Conservation (phyloP, 2,888 invertebrate species). For the Horisme vitalbata region DNA sequence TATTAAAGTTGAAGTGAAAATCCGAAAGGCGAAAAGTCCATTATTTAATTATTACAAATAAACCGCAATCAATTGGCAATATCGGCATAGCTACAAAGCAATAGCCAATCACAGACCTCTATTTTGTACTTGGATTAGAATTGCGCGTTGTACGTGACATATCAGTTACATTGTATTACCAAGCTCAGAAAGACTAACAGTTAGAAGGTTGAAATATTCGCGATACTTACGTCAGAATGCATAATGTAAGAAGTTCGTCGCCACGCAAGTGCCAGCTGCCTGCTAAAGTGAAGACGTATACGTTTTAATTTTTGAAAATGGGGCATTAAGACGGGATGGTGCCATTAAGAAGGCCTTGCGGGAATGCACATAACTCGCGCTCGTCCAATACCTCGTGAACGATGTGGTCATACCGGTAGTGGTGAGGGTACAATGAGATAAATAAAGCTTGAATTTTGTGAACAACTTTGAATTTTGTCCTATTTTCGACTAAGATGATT, state of each 20-base stretch:
- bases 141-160: constrained; percentile 7
- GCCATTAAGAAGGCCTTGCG: constrained; percentile 26
- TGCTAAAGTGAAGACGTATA: constrained; percentile 3
- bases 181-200: no score
- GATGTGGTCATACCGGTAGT: constrained; percentile 16
- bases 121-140: constrained; percentile 11
- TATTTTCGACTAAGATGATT: no score
- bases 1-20: no score
- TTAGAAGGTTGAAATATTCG: no score
- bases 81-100: constrained; percentile 21
- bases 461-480: no score
- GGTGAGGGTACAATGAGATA: constrained; percentile 12
- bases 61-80: no score
- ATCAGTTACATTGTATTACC: no score
- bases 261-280: no score
- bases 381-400: constrained; percentile 58
- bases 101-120: constrained; percentile 18
- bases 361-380: constrained; percentile 61
- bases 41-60: no score
- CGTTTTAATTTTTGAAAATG: constrained; percentile 23
- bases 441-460: background rate
- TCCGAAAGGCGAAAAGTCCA: no score
- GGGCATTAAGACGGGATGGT: constrained; percentile 14
- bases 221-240: no score
- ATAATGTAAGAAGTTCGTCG: no score